Evolutionary conservation across 2,113 vertebrate genomes (phyloP).

Genomic region (Zeus faber): DNA sequence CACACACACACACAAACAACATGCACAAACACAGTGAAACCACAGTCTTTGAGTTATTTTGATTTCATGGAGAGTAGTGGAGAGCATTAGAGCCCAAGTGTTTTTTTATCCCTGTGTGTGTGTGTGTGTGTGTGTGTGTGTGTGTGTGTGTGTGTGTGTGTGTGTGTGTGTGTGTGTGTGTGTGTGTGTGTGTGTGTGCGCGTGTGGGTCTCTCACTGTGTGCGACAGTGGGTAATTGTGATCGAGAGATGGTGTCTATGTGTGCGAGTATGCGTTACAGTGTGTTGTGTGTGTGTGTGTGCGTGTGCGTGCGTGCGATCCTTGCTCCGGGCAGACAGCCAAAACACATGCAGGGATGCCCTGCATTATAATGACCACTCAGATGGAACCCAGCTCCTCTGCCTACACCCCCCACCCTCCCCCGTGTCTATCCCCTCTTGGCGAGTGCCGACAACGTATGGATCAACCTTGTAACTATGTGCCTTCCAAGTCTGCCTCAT

Average conservation of each 20-base stretch:
- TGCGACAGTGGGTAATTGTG: no score
- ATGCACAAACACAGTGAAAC: background rate
- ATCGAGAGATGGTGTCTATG: no score
- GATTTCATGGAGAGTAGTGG: conserved; percentile 32
- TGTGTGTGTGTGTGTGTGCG: no score
- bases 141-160: background rate
- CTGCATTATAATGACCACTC: conserved; percentile 54
- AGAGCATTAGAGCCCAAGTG: conserved; percentile 16
- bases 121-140: background rate
- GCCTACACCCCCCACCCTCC: background rate
- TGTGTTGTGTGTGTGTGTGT: no score
- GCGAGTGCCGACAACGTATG: conserved; percentile 41
- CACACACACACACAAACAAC: conserved; percentile 1
- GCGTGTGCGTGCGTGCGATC: conserved; percentile 12
- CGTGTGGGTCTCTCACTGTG: no score
- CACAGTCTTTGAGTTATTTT: conserved; percentile 38
- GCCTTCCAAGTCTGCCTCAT: conserved; percentile 68
- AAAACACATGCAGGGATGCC: conserved; percentile 54
- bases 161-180: conserved; percentile 1
- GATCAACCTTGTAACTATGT: conserved; percentile 70
- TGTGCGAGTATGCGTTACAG: no score
- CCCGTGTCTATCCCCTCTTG: conserved; percentile 2
- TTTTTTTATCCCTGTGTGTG: conserved; percentile 24
- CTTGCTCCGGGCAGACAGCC: conserved; percentile 36
- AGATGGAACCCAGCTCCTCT: background rate